Base-by-base conservation (phyloP, 2,888 invertebrate species). In the Melikaiella ostensackeni region DNA sequence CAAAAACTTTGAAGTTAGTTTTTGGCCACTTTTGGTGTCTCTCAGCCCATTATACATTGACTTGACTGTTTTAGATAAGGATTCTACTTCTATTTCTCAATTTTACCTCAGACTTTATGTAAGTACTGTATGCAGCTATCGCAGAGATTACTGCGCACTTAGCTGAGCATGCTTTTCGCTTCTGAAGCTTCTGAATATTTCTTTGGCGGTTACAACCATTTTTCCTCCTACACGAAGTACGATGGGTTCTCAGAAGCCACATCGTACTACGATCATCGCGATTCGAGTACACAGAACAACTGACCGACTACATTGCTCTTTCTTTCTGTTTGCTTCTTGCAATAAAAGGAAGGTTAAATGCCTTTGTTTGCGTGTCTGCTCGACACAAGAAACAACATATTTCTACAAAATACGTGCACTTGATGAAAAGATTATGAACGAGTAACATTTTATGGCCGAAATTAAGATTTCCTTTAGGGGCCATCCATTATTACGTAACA, bases 311-410 rank as follows among this genome's bases (percentile, higher is more conserved):
- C 24, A 24, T 70, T 27, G 27, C 30, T 50, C 46, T 70, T 50
- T 50, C n/a, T 70, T 24, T n/a, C 16, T 16, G n/a, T 30, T 70
- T 70, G 50, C 46, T 50, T 50, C 30, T 50, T 70, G 50, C 46
- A 70, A 70, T 70, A 70, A 70, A 70, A 70, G 64, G 30, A 70
- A 70, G 70, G 70, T n/a, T 50, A 70, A 70, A 27, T 70, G 50
- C n/a, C 50, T 70, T 70, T 70, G 46, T 70, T 70, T 70, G 30
- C 50, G n/a, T 70, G 50, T 70, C 46, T 46, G 30, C 27, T 70
- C 46, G 50, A 1, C n/a, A 70, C 19, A 30, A 70, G 30, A 70
- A 70, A 70, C 27, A 9, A 30, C 8, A 70, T 13, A 33, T 64
- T 38, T 64, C 42, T 38, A 38, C 21, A 38, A 21, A 42, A 50